Base-by-base conservation (phyloP, 1,140 invertebrate genomes). In the Lerema accius region DNA sequence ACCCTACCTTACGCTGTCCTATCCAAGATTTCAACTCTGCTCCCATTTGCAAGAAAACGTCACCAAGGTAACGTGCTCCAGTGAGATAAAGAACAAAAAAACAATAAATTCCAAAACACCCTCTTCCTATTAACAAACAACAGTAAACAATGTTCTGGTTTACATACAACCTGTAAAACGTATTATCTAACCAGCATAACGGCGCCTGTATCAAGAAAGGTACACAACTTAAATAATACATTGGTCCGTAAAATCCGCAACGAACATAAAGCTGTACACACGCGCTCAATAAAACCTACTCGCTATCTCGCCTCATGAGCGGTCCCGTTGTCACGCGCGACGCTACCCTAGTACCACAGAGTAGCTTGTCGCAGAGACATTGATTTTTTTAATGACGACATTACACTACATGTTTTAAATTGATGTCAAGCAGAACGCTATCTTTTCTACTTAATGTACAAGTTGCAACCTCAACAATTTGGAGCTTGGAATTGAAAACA, bases 211-310 rank as follows among this genome's bases (percentile, higher is more conserved):
- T 42, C 37, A 5, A 26, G 26, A 35, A 46, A 35, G 55, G 32
- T 46, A 59, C 51, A 55, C 55, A 59, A 48, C 28, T 59, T 59
- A 48, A 37, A 48, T 48, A 59, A 59, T 48, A 58, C 40, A 58
- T 26, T 17, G 15, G 28, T 23, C 28, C 56, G 56, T 59, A 59
- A 59, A 59, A 59, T 59, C 56, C 56, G 32, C 43, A 59, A 59
- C 56, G 16, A 15, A 59, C 55, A 59, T 59, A 59, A 59, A 59
- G 55, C 43, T 48, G 55, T 59, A 59, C 17, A 39, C 55, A 59
- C 55, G 55, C 55, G 42, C 43, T 59, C 55, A 59, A 59, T 59
- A 59, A 59, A 59, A 59, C 55, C 55, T 48, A 45, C 55, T 59
- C 32, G 55, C 55, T 59, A 59, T 59, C 55, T 58, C 53, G 42